phyloP scores from a whole-genome alignment of 92 coral and sea anemone species.

The Nematostella vectensis region DNA sequence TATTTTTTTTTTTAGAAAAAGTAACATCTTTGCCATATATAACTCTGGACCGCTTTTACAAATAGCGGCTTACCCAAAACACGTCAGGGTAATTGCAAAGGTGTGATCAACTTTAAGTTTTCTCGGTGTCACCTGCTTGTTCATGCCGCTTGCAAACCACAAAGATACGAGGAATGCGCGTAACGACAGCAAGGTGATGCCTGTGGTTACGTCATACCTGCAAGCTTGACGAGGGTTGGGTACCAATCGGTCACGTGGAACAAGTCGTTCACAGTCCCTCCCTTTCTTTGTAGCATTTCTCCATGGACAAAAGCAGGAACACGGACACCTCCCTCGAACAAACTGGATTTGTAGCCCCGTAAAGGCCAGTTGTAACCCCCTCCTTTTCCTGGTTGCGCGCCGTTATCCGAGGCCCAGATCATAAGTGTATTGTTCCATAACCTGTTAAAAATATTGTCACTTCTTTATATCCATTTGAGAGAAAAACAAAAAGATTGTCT shows the following conservation, averaged over 20 bases:
- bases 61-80: too few species aligned
- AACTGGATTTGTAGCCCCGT: constrained; percentile 28
- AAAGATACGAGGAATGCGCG: too few species aligned
- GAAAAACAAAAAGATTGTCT: background rate
- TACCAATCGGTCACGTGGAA: constrained; percentile 50
- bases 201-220: too few species aligned
- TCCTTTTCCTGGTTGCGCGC: constrained; percentile 8
- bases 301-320: constrained; percentile 47
- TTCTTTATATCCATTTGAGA: too few species aligned
- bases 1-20: too few species aligned
- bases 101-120: too few species aligned
- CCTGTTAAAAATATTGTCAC: constrained; percentile 13
- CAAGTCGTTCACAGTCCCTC: constrained; percentile 20
- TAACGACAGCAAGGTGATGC: too few species aligned
- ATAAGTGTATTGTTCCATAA: constrained; percentile 38
- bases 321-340: constrained; percentile 49
- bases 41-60: too few species aligned
- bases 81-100: too few species aligned
- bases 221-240: constrained; percentile 32
- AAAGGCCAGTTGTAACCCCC: constrained; percentile 47
- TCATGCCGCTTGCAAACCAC: too few species aligned
- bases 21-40: too few species aligned
- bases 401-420: constrained; percentile 32
- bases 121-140: too few species aligned
- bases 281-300: constrained; percentile 25